Evolutionary conservation across 2,797 vertebrate genomes (phyloP), one percentile per base, ranked within the genome.

Genomic region (Alfaro cultratus): DNA sequence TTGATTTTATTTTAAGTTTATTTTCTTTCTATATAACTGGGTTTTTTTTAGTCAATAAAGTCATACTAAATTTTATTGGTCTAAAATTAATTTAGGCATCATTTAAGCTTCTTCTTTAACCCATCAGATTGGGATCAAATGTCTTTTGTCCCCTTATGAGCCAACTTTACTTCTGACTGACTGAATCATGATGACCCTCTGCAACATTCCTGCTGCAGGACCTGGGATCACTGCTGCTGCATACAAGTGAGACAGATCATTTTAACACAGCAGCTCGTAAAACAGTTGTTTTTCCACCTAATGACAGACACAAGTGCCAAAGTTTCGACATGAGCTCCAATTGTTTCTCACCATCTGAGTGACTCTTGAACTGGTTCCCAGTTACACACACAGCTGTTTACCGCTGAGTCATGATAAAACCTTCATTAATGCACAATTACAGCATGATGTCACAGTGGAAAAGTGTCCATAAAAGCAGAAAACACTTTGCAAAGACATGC

Each of bases 351-450:
- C 9, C 26, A 26, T 55, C 55, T n/a, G 46, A 34, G 18, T 36
- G 13, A 3, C 13, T 67, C 41, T 26, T 43, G 10, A 41, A 6
- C 39, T 41, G 23, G 36, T 13, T 68, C 43, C 73, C 51, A 7
- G 72, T 43, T 70, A 49, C 49, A 41, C 12, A 12, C 1, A 41
- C 88, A 88, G 85, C 84, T 89, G 92, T 62, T 73, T 5, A 13
- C 13, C 12, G 39, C 75, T 82, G 86, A 87, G 87, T 87, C 89
- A 90, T 0, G 84, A 90, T 81, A 21, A 49, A 29, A 45, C 26
- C 0, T 5, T 43, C 41, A 68, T 80, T 26, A 7, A 41, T 77
- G 6, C 8, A 12, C 53, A 34, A 57, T 68, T 21, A 70, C 21
- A 70, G 10, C 36, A 70, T 70, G 67, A 43, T 26, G 64, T 21